phyloP scores from a whole-genome alignment of 2,888 invertebrate genomes.

The Sinohyriopsis cumingii region DNA sequence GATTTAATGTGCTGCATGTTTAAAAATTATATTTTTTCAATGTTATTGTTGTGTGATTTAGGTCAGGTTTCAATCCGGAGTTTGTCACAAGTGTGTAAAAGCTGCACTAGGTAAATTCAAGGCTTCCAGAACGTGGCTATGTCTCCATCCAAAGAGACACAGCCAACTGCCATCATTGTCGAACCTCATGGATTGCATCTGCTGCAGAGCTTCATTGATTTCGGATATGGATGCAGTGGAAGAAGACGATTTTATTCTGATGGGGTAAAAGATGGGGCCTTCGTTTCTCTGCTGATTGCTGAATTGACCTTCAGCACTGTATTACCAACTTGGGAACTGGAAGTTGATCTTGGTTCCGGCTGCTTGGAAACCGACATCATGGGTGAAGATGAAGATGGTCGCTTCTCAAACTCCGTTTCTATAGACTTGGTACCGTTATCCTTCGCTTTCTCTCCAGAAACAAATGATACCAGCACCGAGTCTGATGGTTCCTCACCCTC shows the following conservation, averaged over 20 bases:
- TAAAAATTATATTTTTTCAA: too few species aligned
- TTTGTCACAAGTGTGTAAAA: too few species aligned
- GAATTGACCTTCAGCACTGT: too few species aligned
- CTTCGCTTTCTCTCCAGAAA: constrained; percentile 5
- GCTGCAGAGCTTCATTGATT: constrained; percentile 80
- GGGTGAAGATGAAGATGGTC: constrained; percentile 2
- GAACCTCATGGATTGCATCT: constrained; percentile 86
- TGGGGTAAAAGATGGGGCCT: too few species aligned
- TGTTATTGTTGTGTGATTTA: too few species aligned
- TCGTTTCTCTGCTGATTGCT: too few species aligned
- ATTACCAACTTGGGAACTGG: too few species aligned
- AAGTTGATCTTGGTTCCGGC: too few species aligned
- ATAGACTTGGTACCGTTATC: not conserved
- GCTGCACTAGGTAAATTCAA: constrained; percentile 42
- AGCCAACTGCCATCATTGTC: constrained; percentile 84
- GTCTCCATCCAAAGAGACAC: constrained; percentile 79
- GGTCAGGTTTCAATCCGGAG: too few species aligned
- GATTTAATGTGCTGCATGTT: too few species aligned
- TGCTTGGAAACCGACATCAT: not conserved
- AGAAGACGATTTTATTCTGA: too few species aligned
- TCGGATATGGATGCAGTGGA: constrained; percentile 62
- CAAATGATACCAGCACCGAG: constrained; percentile 1
- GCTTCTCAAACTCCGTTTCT: constrained; percentile 7
- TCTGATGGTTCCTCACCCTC: constrained; percentile 7
- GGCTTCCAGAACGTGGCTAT: constrained; percentile 80